Evolutionary conservation across 2,113 vertebrate genomes (phyloP), one percentile per base, ranked within the genome.

Genomic region (Bujurquina vittata): DNA sequence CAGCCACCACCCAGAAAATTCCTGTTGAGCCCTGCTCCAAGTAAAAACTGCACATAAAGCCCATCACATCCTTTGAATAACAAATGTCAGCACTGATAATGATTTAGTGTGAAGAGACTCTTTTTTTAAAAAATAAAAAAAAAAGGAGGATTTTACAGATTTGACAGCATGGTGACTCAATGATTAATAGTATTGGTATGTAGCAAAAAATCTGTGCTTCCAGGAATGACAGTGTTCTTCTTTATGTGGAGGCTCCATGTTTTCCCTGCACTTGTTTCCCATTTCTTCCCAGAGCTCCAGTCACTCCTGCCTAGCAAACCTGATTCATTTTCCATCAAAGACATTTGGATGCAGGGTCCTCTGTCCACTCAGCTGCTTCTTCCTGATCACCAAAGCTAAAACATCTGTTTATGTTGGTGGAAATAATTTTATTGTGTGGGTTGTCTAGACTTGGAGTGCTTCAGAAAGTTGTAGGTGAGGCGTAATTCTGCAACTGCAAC

Each of bases 341-440:
- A 33, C 7, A 54, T 54, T 72, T 52, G 67, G 67, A 72, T 72
- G 67, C 67, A 17, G 11, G 15, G 5, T 49, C 46, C 14, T 49
- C 15, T 49, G 5, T 49, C 15, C 10, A 54, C 26, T 72, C 37
- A 26, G 23, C 15, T n/a, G 3, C 37, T 69, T 26, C 43, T 15
- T 33, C 46, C 26, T 0, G 31, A 72, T 17, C 0, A 10, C 33
- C 65, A 46, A 56, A 52, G 12, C 22, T 22, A 22, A 54, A 80
- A 63, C 79, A 78, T 73, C 18, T 69, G 37, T 40, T 11, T 56
- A 35, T 60, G 1, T 49, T 67, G 59, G 26, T 54, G 40, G 52
- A 67, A 84, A 67, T 49, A 4, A n/a, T 31, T 56, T 40, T 61
- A 60, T 3, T 55, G 18, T 65, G 40, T 81, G 61, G 56, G 55